Conservation (phyloP, 2,797 vertebrate species). For the Columba guinea region DNA sequence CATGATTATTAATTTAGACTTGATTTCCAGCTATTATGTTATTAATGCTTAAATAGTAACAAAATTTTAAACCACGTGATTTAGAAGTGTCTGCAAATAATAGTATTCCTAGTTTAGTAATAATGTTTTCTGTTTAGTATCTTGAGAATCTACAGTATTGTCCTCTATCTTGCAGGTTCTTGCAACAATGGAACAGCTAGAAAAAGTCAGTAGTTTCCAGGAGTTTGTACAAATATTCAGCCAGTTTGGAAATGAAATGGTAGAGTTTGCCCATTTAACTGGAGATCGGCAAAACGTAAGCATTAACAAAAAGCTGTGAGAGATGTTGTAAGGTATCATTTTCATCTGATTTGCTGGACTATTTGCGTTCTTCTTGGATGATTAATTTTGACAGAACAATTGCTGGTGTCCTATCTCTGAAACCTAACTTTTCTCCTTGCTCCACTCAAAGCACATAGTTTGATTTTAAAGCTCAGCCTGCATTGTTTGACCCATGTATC, state of each 20-base stretch:
- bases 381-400: background rate
- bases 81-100: background rate
- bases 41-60: background rate
- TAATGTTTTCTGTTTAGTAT: background rate
- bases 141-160: background rate
- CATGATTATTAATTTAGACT: background rate
- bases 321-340: background rate
- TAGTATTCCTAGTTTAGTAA: background rate
- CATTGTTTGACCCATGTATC: background rate
- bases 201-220: conserved; percentile 96
- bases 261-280: conserved; percentile 98
- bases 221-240: conserved; percentile 99
- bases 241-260: conserved; percentile 99
- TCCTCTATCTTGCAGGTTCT: conserved; percentile 83
- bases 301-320: conserved; percentile 14
- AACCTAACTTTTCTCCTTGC: background rate
- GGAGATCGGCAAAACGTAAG: conserved; percentile 98
- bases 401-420: background rate
- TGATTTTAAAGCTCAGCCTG: background rate
- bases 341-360: background rate
- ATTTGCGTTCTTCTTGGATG: background rate
- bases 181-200: conserved; percentile 93
- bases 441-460: background rate
- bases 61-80: background rate
- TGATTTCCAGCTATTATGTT: background rate